Evolutionary conservation across 2,113 vertebrate species (phyloP).

Genomic region (Lepus timidus): DNA sequence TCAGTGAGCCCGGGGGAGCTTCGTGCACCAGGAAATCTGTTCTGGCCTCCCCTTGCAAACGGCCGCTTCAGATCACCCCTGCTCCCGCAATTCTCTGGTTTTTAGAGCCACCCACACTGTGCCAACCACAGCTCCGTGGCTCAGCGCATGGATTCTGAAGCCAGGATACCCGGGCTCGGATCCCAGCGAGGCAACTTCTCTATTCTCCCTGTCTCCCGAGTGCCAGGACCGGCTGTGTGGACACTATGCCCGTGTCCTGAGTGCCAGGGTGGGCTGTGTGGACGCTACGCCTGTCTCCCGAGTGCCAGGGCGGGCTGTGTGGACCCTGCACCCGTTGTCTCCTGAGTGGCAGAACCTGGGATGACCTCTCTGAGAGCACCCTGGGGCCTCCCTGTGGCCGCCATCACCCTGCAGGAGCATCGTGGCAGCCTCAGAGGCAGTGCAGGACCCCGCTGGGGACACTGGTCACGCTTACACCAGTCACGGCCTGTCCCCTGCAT

Average conservation of each 20-base stretch:
- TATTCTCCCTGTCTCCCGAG: too few species aligned
- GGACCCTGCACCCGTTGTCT: too few species aligned
- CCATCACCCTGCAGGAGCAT: neutral
- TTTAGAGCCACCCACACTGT: neutral
- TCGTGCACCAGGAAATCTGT: neutral
- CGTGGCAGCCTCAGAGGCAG: neutral
- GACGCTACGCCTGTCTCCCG: too few species aligned
- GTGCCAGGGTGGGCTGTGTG: too few species aligned
- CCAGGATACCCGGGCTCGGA: neutral
- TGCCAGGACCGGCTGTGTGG: too few species aligned
- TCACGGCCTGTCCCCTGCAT: neutral
- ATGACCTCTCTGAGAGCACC: too few species aligned
- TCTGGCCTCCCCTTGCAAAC: neutral
- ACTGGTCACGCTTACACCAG: too few species aligned
- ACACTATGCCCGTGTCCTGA: too few species aligned
- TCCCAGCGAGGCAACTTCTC: neutral
- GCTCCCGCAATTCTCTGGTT: neutral
- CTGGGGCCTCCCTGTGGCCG: neutral
- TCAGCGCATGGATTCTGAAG: neutral
- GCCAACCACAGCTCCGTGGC: neutral
- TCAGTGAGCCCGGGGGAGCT: fast-evolving
- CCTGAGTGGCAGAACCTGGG: neutral
- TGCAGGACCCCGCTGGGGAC: neutral
- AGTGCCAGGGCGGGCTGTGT: too few species aligned
- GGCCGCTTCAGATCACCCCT: neutral